phyloP scores from a whole-genome alignment of 1,140 invertebrate species.

The Paramacrobiotus metropolitanus region DNA sequence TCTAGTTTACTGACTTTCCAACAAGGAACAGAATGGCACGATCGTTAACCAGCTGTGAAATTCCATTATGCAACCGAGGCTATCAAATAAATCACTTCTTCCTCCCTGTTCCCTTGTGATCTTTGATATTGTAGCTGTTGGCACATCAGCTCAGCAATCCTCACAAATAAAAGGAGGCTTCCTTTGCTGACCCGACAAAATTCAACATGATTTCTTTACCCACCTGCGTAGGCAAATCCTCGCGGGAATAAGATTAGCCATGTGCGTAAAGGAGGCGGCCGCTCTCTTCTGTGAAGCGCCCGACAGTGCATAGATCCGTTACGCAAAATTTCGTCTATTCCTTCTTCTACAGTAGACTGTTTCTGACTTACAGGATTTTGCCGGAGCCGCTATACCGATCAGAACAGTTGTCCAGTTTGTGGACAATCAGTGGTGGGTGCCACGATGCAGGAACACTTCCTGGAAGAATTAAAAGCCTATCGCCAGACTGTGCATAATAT shows the following conservation, averaged over 20 bases:
- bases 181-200: not conserved
- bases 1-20: not conserved
- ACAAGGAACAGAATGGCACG: not conserved
- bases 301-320: too few species aligned
- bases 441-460: not conserved
- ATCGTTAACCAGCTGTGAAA: conserved; percentile 5
- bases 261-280: not conserved
- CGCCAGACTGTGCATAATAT: not conserved
- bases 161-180: not conserved
- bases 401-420: not conserved
- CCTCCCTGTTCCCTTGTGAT: not conserved
- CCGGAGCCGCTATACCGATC: not conserved
- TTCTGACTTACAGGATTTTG: not conserved
- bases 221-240: conserved; percentile 4
- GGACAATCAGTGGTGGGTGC: not conserved
- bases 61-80: conserved; percentile 1
- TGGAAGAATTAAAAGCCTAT: not conserved
- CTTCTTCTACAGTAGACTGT: not conserved
- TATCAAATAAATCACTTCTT: not conserved
- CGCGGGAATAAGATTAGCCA: conserved; percentile 5
- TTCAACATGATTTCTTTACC: not conserved
- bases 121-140: not conserved
- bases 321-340: not conserved
- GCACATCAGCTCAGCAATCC: not conserved
- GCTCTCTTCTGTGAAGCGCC: not conserved